These are phyloP conservation scores for Poeciliopsis paucimaculata DNA, from an alignment of 2,797 vertebrate species.

Conservation along the genomic window DNA sequence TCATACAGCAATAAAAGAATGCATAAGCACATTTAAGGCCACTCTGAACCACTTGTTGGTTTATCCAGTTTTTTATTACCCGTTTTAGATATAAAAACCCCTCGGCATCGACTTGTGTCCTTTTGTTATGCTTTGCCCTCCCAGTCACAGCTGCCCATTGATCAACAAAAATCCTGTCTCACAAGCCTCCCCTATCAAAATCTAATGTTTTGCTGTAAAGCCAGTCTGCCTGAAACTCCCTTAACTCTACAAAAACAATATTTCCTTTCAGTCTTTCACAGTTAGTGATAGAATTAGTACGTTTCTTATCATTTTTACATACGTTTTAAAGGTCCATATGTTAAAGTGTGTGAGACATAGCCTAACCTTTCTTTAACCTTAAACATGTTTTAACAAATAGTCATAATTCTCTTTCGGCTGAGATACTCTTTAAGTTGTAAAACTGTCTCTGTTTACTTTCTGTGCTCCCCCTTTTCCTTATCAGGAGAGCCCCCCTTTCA, in stretches of 20 bases:
- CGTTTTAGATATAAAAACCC: not conserved
- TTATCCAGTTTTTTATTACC: constrained; percentile 6
- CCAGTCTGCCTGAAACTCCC: not conserved
- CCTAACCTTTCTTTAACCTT: too few relatives aligned
- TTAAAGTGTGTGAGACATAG: too few relatives aligned
- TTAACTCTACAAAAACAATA: not conserved
- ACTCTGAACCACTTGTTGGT: constrained; percentile 5
- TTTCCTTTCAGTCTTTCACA: not conserved
- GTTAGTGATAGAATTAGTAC: too few relatives aligned
- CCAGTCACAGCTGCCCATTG: not conserved
- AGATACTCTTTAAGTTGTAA: too few relatives aligned
- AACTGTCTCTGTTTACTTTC: too few relatives aligned
- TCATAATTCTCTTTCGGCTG: too few relatives aligned
- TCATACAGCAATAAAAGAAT: constrained; percentile 42
- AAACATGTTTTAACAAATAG: too few relatives aligned
- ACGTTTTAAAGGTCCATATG: too few relatives aligned
- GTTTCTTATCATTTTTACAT: too few relatives aligned
- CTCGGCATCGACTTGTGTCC: not conserved
- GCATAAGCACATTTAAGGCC: constrained; percentile 20
- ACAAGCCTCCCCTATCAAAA: not conserved
- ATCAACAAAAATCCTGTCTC: not conserved
- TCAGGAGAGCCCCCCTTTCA: too few relatives aligned
- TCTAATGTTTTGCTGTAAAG: not conserved
- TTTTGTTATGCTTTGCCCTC: not conserved
- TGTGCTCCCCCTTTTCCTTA: too few relatives aligned